Percentiles rank a stretch among this genome's conserved stretches.
These are phyloP conservation scores for Apeira syringaria DNA, from an alignment of 2,888 invertebrate species.

Conservation along the genomic window DNA sequence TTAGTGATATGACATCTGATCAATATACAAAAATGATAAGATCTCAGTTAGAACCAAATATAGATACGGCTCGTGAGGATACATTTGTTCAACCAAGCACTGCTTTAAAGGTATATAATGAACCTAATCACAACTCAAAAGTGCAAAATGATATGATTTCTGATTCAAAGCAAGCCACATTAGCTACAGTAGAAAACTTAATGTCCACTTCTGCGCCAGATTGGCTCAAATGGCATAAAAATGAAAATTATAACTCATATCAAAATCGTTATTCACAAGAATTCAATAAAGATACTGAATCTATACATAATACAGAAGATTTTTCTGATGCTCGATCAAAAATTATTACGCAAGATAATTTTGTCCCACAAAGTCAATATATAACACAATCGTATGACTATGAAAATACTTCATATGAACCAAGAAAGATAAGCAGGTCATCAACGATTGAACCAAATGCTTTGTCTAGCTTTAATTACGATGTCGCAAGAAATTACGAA, in stretches of 20 bases:
- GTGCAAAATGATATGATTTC: slow-evolving; percentile 5
- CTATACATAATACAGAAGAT: slow-evolving; percentile 22
- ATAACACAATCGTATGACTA: slow-evolving; percentile 61
- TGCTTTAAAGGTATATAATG: slow-evolving; percentile 18
- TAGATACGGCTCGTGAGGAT: slow-evolving; percentile 22
- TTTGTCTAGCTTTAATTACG: slow-evolving; percentile 7
- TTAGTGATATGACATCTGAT: slow-evolving; percentile 69
- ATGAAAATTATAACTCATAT: slow-evolving; percentile 19
- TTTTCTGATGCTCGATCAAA: slow-evolving; percentile 37
- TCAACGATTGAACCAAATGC: slow-evolving; percentile 27
- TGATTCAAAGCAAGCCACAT: slow-evolving; percentile 4
- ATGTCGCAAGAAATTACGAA: slow-evolving; percentile 13
- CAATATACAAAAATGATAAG: slow-evolving; percentile 69
- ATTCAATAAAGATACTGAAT: slow-evolving; percentile 9
- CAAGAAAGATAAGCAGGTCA: slow-evolving; percentile 30
- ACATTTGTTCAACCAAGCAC: slow-evolving; percentile 23
- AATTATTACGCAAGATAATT: slow-evolving; percentile 52
- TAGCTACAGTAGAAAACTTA: slow-evolving; percentile 18
- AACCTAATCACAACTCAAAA: slow-evolving; percentile 19
- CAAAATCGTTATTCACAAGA: slow-evolving; percentile 7
- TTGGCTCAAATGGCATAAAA: slow-evolving; percentile 13
- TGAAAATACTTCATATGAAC: slow-evolving; percentile 42
- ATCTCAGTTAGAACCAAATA: slow-evolving; percentile 49
- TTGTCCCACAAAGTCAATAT: slow-evolving; percentile 53
- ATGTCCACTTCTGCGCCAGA: slow-evolving; percentile 12